These are phyloP conservation scores for Caenorhabditis zanzibari DNA, from an alignment of 2,888 invertebrate genomes.

Conservation along the genomic window DNA sequence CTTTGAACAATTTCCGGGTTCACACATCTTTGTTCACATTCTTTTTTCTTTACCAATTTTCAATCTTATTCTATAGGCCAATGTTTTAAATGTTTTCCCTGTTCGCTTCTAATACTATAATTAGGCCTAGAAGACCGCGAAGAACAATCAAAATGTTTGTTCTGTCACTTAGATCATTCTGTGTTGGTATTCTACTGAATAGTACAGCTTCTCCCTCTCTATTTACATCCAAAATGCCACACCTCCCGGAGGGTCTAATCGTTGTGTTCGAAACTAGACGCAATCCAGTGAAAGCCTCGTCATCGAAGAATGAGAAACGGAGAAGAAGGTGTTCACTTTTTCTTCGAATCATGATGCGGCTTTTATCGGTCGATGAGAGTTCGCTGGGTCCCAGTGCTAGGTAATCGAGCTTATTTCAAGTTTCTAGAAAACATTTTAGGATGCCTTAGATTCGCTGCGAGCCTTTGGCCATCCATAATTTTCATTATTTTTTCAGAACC, in stretches of 20 bases:
- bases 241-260: slow-evolving; percentile 32
- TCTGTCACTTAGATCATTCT: slow-evolving; percentile 29
- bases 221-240: slow-evolving; percentile 37
- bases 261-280: slow-evolving; percentile 47
- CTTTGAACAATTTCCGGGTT: slow-evolving; percentile 26
- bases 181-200: slow-evolving; percentile 12
- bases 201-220: slow-evolving; percentile 22
- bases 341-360: slow-evolving; percentile 48
- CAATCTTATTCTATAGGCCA: background rate
- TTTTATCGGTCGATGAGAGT: slow-evolving; percentile 46
- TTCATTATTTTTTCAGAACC: slow-evolving; percentile 70
- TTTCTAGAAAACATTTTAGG: too few species aligned
- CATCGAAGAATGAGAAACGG: background rate
- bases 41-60: background rate
- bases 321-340: slow-evolving; percentile 31
- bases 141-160: slow-evolving; percentile 42
- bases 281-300: slow-evolving; percentile 54
- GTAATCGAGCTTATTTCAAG: background rate
- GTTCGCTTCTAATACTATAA: slow-evolving; percentile 34
- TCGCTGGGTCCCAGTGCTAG: slow-evolving; percentile 28
- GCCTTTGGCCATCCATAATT: background rate
- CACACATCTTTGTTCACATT: slow-evolving; percentile 23
- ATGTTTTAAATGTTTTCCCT: background rate
- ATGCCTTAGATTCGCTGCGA: too few species aligned
- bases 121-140: slow-evolving; percentile 33